phyloP scores from a whole-genome alignment of 2,888 invertebrate genomes.

The Zaprionus lineosus region DNA sequence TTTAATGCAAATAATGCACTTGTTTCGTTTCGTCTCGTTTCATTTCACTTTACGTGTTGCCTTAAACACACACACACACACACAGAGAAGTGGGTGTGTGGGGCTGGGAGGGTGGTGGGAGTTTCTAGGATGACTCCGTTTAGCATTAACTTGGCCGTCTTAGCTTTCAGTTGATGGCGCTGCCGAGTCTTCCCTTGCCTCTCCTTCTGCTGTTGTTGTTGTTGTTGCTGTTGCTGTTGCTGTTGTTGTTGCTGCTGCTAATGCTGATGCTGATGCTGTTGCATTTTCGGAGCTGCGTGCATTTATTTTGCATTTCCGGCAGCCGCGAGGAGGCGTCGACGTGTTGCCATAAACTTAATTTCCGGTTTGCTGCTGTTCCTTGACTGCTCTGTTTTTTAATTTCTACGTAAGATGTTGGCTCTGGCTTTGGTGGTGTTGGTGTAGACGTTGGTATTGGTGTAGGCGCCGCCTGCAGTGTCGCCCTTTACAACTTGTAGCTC shows the following conservation, averaged over 20 bases:
- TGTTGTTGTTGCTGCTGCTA: constrained; percentile 13
- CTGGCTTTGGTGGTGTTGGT: too few relatives aligned
- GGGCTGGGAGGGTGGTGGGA: not conserved
- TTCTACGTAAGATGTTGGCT: constrained; percentile 35
- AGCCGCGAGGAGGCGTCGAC: constrained; percentile 32
- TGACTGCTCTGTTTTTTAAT: constrained; percentile 63
- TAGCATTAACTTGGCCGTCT: constrained; percentile 60
- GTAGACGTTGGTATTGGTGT: constrained; percentile 18
- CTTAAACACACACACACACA: constrained; percentile 35
- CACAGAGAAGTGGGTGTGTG: not conserved
- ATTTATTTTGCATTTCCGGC: constrained; percentile 70
- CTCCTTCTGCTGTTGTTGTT: not conserved
- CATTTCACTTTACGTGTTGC: constrained; percentile 71
- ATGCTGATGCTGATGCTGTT: constrained; percentile 1
- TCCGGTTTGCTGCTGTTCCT: constrained; percentile 57
- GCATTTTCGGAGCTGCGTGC: constrained; percentile 30
- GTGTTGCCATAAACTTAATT: constrained; percentile 71
- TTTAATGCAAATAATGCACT: constrained; percentile 79
- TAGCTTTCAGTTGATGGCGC: too few relatives aligned
- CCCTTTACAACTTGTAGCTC: constrained; percentile 64
- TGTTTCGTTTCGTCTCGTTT: constrained; percentile 76
- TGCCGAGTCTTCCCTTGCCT: too few relatives aligned
- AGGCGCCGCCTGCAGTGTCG: constrained; percentile 4
- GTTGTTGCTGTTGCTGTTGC: not conserved
- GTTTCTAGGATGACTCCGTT: constrained; percentile 58